Conservation (phyloP, 2,888 invertebrate genomes). For the Drosophila subquinaria region DNA sequence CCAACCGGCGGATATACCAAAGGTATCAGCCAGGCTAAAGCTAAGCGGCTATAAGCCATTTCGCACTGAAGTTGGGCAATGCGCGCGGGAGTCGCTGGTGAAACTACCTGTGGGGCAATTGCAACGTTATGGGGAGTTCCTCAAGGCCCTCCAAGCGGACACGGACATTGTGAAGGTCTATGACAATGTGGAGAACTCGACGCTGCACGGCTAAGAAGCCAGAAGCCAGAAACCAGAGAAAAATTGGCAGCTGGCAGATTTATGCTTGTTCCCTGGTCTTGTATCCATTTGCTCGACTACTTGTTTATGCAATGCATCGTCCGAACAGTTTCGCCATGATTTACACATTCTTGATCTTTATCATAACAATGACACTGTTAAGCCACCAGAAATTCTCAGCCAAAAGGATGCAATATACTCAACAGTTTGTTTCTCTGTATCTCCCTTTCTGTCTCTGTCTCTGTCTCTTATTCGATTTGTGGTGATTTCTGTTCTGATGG, state of each 20-base stretch:
- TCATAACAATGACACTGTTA: slow-evolving; percentile 69
- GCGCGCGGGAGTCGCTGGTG: slow-evolving; percentile 44
- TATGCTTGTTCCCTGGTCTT: slow-evolving; percentile 53
- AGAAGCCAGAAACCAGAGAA: slow-evolving; percentile 7
- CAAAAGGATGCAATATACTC: slow-evolving; percentile 64
- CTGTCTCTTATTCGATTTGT: slow-evolving; percentile 54
- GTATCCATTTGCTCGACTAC: slow-evolving; percentile 77
- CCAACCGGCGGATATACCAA: slow-evolving; percentile 42
- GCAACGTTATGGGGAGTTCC: slow-evolving; percentile 55
- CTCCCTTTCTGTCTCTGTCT: slow-evolving; percentile 14
- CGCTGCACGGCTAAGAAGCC: slow-evolving; percentile 9
- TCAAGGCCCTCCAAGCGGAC: slow-evolving; percentile 45
- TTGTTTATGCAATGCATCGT: slow-evolving; percentile 72
- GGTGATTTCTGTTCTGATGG: slow-evolving; percentile 28
- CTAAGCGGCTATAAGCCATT: slow-evolving; percentile 56
- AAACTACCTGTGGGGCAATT: slow-evolving; percentile 36
- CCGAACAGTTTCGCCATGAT: slow-evolving; percentile 60
- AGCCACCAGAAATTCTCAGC: slow-evolving; percentile 67
- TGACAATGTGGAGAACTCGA: slow-evolving; percentile 69
- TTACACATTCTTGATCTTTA: slow-evolving; percentile 76
- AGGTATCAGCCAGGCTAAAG: slow-evolving; percentile 43
- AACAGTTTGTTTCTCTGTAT: slow-evolving; percentile 3
- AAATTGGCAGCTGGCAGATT: slow-evolving; percentile 41
- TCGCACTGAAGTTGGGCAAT: slow-evolving; percentile 55
- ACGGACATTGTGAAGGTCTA: slow-evolving; percentile 64